Evolutionary conservation across 2,113 vertebrate genomes (phyloP).

Genomic region (Halcyon malimbica): DNA sequence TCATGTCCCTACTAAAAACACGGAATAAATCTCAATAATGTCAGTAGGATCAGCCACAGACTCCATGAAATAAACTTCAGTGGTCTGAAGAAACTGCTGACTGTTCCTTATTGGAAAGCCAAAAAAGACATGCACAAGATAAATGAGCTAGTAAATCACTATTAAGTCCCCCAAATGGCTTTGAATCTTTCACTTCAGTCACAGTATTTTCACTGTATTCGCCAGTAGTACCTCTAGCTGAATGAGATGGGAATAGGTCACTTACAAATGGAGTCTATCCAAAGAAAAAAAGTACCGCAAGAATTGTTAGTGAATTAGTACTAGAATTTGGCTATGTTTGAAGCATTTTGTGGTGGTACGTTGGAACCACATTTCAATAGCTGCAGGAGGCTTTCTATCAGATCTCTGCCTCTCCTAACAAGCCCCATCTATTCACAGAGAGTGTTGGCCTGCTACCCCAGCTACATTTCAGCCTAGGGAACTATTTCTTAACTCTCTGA

Average conservation of each 20-base stretch:
- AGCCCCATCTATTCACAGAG: not conserved
- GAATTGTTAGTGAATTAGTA: not conserved
- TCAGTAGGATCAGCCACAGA: not conserved
- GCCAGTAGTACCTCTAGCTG: not conserved
- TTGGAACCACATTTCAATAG: not conserved
- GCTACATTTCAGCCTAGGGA: not conserved
- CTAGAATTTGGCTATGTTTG: not conserved
- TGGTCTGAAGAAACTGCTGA: not conserved
- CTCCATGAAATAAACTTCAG: not conserved
- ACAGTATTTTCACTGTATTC: not conserved
- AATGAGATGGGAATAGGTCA: not conserved
- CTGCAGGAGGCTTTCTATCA: not conserved
- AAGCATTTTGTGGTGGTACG: not conserved
- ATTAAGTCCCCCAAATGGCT: not conserved
- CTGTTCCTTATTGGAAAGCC: not conserved
- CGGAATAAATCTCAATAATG: not conserved
- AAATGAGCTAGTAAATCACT: not conserved
- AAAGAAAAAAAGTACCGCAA: not conserved
- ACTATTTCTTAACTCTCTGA: not conserved
- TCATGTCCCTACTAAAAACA: not conserved
- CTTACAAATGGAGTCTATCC: not conserved
- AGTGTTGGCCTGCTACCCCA: accelerated
- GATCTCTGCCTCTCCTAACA: not conserved
- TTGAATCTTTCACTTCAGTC: not conserved
- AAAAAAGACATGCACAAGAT: not conserved